These are phyloP conservation scores for Madoqua kirkii DNA, from an alignment of 2,113 vertebrate species.

Conservation along the genomic window DNA sequence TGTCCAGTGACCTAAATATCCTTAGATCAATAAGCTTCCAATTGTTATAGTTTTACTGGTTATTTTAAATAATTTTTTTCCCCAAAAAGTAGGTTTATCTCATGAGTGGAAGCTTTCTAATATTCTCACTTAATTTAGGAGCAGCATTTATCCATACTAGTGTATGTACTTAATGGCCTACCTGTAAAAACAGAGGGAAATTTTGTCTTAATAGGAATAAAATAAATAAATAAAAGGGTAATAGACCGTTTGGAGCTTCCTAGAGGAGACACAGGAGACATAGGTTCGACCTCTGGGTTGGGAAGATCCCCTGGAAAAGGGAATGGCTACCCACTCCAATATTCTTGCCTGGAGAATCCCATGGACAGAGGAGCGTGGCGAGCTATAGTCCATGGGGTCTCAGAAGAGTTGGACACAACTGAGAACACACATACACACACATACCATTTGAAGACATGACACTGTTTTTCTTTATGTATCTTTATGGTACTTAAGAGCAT, in stretches of 20 bases:
- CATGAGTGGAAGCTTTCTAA: background rate
- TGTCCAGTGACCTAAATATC: background rate
- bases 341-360: background rate
- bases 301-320: background rate
- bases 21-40: background rate
- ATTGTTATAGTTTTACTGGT: background rate
- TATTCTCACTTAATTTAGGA: background rate
- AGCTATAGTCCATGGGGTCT: background rate
- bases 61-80: background rate
- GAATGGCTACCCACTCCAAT: background rate
- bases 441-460: background rate
- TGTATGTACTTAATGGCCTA: background rate
- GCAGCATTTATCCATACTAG: background rate
- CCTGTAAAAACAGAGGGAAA: background rate
- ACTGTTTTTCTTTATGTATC: background rate
- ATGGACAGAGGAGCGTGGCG: background rate
- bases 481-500: background rate
- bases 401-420: background rate
- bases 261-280: background rate
- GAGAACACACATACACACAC: background rate
- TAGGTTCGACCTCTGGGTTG: background rate
- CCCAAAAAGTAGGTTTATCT: background rate
- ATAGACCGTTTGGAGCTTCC: background rate
- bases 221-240: background rate
- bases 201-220: background rate